A percentile compares a stretch with the other conserved stretches of the same genome.
These are phyloP conservation scores for Porites lobata DNA, from an alignment of 92 coral and sea anemone species.

Conservation along the genomic window DNA sequence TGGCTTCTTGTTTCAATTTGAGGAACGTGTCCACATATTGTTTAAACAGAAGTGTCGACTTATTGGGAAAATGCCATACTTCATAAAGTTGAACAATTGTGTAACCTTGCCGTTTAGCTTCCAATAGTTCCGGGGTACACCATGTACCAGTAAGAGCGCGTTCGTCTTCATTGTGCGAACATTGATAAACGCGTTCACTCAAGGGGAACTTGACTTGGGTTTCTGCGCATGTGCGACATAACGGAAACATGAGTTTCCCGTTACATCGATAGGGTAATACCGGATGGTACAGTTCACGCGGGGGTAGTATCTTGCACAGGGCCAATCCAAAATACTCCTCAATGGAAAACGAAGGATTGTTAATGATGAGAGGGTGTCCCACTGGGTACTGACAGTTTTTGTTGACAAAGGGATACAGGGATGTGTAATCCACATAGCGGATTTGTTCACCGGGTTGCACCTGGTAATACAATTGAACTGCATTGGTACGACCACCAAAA, in stretches of 20 bases:
- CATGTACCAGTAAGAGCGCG: conserved; percentile 8
- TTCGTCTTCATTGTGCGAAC: not conserved
- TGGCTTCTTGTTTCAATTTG: conserved; percentile 14
- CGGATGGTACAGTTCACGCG: conserved; percentile 3
- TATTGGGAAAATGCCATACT: conserved; percentile 9
- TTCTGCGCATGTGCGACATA: not conserved
- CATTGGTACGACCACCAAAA: conserved; percentile 2
- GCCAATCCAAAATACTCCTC: not conserved
- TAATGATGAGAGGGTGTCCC: not conserved
- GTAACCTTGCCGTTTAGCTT: conserved; percentile 27
- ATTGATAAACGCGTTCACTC: not conserved
- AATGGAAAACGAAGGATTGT: not conserved
- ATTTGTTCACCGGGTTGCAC: not conserved
- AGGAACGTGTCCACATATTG: conserved; percentile 11
- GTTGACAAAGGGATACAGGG: not conserved
- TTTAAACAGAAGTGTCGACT: not conserved
- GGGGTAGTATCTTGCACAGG: not conserved
- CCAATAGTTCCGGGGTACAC: not conserved
- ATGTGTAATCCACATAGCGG: not conserved
- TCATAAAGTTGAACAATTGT: not conserved
- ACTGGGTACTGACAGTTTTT: not conserved
- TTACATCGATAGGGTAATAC: conserved; percentile 13
- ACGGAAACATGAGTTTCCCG: not conserved
- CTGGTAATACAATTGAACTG: not conserved
- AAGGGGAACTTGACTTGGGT: not conserved